phyloP scores from a whole-genome alignment of 2,888 invertebrate species.

The Boloria euphrosyne region DNA sequence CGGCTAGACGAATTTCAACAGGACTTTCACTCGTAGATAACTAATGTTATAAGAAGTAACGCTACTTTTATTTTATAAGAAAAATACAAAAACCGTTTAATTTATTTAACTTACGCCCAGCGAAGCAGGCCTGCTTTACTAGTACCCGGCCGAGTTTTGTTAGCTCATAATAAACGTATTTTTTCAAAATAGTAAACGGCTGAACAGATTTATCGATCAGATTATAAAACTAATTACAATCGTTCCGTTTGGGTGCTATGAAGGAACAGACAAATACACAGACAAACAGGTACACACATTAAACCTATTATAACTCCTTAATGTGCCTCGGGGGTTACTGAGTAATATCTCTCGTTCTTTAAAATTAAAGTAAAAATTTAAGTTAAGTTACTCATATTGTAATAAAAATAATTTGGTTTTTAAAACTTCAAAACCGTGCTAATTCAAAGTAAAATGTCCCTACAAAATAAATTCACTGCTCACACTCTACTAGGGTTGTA shows the following conservation, averaged over 20 bases:
- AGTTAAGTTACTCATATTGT: not conserved
- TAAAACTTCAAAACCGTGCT: slow-evolving; percentile 2
- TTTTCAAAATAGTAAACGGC: too few species aligned
- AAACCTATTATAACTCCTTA: not conserved
- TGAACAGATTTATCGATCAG: not conserved
- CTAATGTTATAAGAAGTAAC: too few species aligned
- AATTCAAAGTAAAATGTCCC: slow-evolving; percentile 11
- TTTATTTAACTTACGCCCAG: too few species aligned
- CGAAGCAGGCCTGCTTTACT: too few species aligned
- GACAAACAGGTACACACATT: not conserved
- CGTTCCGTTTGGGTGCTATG: not conserved
- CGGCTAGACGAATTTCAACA: too few species aligned
- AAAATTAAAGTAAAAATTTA: not conserved
- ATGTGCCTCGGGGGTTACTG: not conserved
- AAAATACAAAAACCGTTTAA: too few species aligned
- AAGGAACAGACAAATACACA: not conserved
- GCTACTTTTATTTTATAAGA: too few species aligned
- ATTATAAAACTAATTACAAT: not conserved
- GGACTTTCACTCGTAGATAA: too few species aligned
- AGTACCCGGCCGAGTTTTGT: too few species aligned
- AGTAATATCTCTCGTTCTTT: too few species aligned
- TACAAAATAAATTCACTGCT: slow-evolving; percentile 9
- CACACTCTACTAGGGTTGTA: slow-evolving; percentile 26
- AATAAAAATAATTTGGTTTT: not conserved
- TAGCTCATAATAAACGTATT: too few species aligned